Evolutionary conservation across 2,888 invertebrate species (phyloP).

Genomic region (Drosophila greeni): DNA sequence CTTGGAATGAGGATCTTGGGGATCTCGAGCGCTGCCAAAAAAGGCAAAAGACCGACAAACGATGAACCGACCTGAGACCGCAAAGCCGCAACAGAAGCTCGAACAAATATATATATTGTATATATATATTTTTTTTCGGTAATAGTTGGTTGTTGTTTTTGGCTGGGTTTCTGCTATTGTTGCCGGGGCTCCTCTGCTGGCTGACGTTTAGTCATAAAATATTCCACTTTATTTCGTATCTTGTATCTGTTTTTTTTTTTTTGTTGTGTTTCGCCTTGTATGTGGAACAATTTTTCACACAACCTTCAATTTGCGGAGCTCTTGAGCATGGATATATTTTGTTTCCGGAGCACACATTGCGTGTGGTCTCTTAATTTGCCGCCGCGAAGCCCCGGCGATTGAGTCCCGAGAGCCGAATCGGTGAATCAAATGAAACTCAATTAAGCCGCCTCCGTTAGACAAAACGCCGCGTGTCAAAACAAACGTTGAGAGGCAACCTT

Average conservation of each 20-base stretch:
- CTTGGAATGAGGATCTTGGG: constrained; percentile 39
- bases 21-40: constrained; percentile 53
- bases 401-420: constrained; percentile 41
- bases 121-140: constrained; percentile 50
- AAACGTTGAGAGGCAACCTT: constrained; percentile 53
- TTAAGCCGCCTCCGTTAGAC: constrained; percentile 69
- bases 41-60: constrained; percentile 58
- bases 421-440: constrained; percentile 58
- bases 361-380: constrained; percentile 61
- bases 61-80: constrained; percentile 47
- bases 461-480: constrained; percentile 70
- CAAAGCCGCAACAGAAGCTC: constrained; percentile 72
- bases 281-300: constrained; percentile 58
- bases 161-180: constrained; percentile 30
- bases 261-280: constrained; percentile 6
- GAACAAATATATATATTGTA: constrained; percentile 46
- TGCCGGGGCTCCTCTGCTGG: constrained; percentile 47
- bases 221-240: constrained; percentile 69
- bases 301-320: constrained; percentile 52
- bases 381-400: constrained; percentile 48
- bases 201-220: constrained; percentile 72
- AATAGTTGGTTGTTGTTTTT: constrained; percentile 64
- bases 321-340: constrained; percentile 34
- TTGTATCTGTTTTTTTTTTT: constrained; percentile 18
- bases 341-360: constrained; percentile 46